A percentile compares a stretch with the other conserved stretches of the same genome.
These are phyloP conservation scores for Python bivittatus DNA, from an alignment of 2,113 vertebrate genomes.

Conservation along the genomic window DNA sequence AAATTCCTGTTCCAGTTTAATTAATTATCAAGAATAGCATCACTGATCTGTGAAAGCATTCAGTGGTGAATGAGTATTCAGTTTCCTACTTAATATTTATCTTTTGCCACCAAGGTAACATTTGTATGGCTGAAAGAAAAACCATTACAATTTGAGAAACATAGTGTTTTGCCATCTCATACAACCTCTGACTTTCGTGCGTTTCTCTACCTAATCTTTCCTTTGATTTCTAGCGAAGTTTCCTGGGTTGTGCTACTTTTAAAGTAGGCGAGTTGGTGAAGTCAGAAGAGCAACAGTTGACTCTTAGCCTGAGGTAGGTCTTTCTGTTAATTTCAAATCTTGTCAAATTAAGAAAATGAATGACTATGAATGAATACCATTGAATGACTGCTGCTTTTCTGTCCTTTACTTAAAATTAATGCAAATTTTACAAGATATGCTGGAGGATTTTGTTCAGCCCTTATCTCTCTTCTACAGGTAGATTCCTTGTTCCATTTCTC, in stretches of 20 bases:
- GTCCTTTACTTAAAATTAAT: background rate
- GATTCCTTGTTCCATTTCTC: background rate
- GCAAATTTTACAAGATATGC: background rate
- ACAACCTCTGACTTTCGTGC: background rate
- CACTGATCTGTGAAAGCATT: constrained; percentile 12
- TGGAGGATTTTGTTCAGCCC: background rate
- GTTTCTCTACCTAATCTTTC: constrained; percentile 29
- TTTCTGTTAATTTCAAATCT: constrained; percentile 10
- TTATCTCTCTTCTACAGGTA: background rate
- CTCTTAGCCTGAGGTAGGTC: constrained; percentile 89
- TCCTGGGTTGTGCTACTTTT: constrained; percentile 91
- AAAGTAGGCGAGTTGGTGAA: constrained; percentile 87
- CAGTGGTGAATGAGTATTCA: background rate
- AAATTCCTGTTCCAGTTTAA: background rate
- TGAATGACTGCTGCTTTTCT: constrained; percentile 1
- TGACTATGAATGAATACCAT: too few species aligned
- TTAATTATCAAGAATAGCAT: background rate
- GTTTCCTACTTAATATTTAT: constrained; percentile 19
- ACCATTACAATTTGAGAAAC: background rate
- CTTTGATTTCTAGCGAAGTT: constrained; percentile 80
- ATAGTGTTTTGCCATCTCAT: constrained; percentile 9
- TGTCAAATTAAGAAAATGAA: background rate
- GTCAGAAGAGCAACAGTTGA: constrained; percentile 87
- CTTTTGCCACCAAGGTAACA: constrained; percentile 21
- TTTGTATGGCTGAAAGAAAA: constrained; percentile 17